Percentiles rank a stretch among this genome's conserved stretches.
phyloP scores from a whole-genome alignment of 1,140 invertebrate species.

The Euura lappo region DNA sequence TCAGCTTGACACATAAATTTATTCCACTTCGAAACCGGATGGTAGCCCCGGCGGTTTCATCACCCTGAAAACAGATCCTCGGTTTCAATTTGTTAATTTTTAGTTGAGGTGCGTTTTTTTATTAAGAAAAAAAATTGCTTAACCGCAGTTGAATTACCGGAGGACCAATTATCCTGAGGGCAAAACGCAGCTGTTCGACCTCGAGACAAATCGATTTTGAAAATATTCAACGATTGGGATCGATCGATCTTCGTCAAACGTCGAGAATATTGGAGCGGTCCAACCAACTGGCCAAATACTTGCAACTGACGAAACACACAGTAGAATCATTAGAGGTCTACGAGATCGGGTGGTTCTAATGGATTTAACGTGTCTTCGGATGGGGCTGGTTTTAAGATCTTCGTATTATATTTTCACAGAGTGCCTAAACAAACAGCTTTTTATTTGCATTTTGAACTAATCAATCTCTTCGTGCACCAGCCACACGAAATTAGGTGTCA shows the following conservation, averaged over 20 bases:
- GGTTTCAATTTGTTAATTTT: too few species aligned
- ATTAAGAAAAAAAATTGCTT: too few species aligned
- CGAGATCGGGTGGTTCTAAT: not conserved
- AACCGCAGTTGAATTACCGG: too few species aligned
- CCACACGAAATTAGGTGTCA: not conserved
- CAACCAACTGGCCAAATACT: constrained; percentile 17
- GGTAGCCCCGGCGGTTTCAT: too few species aligned
- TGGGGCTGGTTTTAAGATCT: not conserved
- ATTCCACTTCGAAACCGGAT: not conserved
- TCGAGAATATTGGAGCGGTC: not conserved
- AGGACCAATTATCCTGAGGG: too few species aligned
- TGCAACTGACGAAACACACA: not conserved
- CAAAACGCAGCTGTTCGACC: not conserved
- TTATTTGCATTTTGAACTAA: constrained; percentile 29
- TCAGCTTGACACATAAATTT: not conserved
- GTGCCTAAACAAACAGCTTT: constrained; percentile 36
- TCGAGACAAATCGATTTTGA: not conserved
- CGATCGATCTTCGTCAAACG: not conserved
- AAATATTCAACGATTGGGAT: not conserved
- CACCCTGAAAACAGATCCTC: too few species aligned
- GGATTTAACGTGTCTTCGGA: not conserved
- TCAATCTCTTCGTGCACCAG: constrained; percentile 34
- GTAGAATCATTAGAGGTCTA: not conserved
- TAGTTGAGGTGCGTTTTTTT: too few species aligned
- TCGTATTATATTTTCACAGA: constrained; percentile 30